Conservation (phyloP, 1,140 invertebrate genomes). For the Anastrepha ludens region DNA sequence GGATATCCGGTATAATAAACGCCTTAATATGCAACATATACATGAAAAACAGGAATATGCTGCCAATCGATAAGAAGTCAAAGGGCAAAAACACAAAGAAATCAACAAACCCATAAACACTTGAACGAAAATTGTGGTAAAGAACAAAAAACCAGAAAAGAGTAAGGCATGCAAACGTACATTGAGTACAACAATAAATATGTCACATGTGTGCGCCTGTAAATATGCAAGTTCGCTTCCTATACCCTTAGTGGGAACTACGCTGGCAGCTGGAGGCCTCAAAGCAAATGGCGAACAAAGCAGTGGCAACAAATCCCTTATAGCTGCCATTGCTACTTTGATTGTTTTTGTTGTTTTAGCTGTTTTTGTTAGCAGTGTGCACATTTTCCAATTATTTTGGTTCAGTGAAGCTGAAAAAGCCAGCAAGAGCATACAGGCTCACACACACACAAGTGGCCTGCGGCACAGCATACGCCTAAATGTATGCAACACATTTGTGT, state of each 20-base stretch:
- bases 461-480: constrained; percentile 24
- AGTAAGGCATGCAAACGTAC: not conserved
- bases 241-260: not conserved
- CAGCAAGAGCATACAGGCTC: not conserved
- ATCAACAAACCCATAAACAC: constrained; percentile 4
- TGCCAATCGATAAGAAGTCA: constrained; percentile 37
- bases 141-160: not conserved
- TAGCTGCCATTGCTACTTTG: not conserved
- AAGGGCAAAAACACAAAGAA: constrained; percentile 18
- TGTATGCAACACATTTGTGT: constrained; percentile 9
- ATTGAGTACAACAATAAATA: not conserved
- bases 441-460: not conserved
- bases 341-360: not conserved
- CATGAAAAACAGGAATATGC: not conserved
- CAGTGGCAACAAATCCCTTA: not conserved
- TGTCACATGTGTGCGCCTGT: not conserved
- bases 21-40: not conserved
- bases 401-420: constrained; percentile 37
- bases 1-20: constrained; percentile 7
- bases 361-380: constrained; percentile 5
- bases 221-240: not conserved
- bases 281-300: constrained; percentile 27
- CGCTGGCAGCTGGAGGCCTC: not conserved
- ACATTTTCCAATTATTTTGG: constrained; percentile 50
- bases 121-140: not conserved